Evolutionary conservation across 2,888 invertebrate species (phyloP), one percentile per base, ranked within the genome.

Genomic region (Tachystola acroxantha): DNA sequence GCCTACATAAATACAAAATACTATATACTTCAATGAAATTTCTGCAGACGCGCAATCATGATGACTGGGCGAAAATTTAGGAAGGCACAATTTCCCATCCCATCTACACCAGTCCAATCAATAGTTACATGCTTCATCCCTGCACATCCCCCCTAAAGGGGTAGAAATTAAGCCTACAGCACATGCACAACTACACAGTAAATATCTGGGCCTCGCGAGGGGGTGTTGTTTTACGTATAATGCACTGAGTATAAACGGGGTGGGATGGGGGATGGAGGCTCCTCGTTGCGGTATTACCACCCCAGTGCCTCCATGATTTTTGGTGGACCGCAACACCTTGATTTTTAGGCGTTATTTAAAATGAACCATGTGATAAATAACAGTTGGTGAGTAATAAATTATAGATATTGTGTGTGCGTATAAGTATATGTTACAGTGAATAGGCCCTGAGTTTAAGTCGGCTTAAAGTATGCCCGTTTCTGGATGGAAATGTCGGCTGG

Each of bases 101-200:
- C 37, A 25, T 50, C 45, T 42, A 43, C 52, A n/a, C n/a, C n/a
- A 42, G 37, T 47, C 46, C 48, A 58, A 62, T 62, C 62, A 55
- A 64, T 64, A 63, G 50, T 59, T 60, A 63, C 62, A 30, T 27
- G 27, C 12, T 10, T 54, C 24, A 4, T 59, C 55, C 59, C 60
- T 64, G 63, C 67, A 62, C 64, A 60, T 64, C 51, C 30, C 2
- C 62, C 52, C 63, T 51, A 52, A 46, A 57, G 52, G 62, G 69
- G 64, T 50, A 60, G 65, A 68, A 67, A 74, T 78, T 78, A 70
- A 55, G 65, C 67, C 53, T 59, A 55, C 68, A 61, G 27, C 10
- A 68, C 71, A 74, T 80, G 82, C 84, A 82, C 76, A 75, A 76
- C 76, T 80, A 80, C 72, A 67, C 56, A 53, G 56, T 48, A 68